Evolutionary conservation across 2,113 vertebrate species (phyloP), one percentile per base, ranked within the genome.

Genomic region (Cryptotis parvus): DNA sequence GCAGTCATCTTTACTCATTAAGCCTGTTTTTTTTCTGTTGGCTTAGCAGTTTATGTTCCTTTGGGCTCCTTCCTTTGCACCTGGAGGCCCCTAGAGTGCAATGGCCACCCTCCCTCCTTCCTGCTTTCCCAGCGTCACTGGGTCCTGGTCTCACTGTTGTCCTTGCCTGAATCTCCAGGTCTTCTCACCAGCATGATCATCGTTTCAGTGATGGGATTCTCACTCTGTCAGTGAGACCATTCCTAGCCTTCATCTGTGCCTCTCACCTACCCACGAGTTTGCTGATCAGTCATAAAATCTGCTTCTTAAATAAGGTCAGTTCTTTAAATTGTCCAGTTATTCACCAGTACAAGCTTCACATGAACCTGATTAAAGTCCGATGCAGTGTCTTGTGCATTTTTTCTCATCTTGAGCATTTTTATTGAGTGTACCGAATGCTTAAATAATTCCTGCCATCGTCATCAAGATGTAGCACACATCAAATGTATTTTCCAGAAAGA

Each of bases 401-500:
- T 91, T 49, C 14, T 14, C n/a, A n/a, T 49, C 70, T 41, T n/a
- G 65, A 94, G 72, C 55, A 83, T 92, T 92, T 93, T 86, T 91
- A 65, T 90, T 85, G 72, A 79, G 52, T 72, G 29, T 89, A 81
- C 88, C 1, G 58, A 94, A 52, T 49, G 55, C 83, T 94, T 89
- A 0, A 86, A 90, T 80, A 93, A 78, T 80, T 94, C 89, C 92
- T 96, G 93, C 84, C 89, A 35, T 78, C 73, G 10, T 94, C 94
- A 94, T 95, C 90, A 93, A 94, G 89, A 95, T 80, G 66, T 87
- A 65, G 83, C 86, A 82, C 85, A 89, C 92, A 83, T 94, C 73
- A 79, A 86, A 93, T 92, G 29, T 94, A 80, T 92, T 93, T 96
- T 95, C 70, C 74, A 84, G 96, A 95, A 90, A 94, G 96, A 93